phyloP scores from a whole-genome alignment of 2,888 invertebrate species.

The Craniophora ligustri region DNA sequence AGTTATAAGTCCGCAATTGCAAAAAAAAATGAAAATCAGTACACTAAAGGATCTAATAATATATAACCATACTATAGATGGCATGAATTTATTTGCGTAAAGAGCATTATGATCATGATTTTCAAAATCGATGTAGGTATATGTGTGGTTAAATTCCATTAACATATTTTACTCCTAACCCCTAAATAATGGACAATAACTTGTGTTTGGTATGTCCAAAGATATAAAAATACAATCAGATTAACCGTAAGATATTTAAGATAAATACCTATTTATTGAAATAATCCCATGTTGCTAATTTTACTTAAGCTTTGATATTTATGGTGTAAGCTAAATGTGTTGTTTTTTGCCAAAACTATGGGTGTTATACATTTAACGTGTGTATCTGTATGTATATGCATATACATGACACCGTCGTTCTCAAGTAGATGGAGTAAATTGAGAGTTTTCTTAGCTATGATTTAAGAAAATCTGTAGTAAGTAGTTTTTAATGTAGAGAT shows the following conservation, averaged over 20 bases:
- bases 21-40: slow-evolving; percentile 54
- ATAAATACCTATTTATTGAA: slow-evolving; percentile 28
- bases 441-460: too few species aligned
- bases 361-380: too few species aligned
- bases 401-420: too few species aligned
- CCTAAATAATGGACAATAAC: slow-evolving; percentile 37
- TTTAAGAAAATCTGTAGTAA: too few species aligned
- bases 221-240: slow-evolving; percentile 28
- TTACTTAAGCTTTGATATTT: too few species aligned
- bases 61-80: slow-evolving; percentile 1
- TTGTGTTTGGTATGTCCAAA: slow-evolving; percentile 20
- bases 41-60: slow-evolving; percentile 22
- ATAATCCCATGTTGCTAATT: background rate
- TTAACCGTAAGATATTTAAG: slow-evolving; percentile 33
- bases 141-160: slow-evolving; percentile 37
- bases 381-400: too few species aligned
- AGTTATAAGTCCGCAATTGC: slow-evolving; percentile 63
- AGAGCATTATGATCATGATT: slow-evolving; percentile 5
- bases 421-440: too few species aligned
- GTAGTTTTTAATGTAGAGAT: too few species aligned
- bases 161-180: slow-evolving; percentile 18
- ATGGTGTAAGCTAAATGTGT: too few species aligned
- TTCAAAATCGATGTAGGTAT: slow-evolving; percentile 14
- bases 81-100: slow-evolving; percentile 11
- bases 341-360: too few species aligned